These are phyloP conservation scores for Hyles lineata DNA, from an alignment of 2,888 invertebrate species.

Conservation along the genomic window DNA sequence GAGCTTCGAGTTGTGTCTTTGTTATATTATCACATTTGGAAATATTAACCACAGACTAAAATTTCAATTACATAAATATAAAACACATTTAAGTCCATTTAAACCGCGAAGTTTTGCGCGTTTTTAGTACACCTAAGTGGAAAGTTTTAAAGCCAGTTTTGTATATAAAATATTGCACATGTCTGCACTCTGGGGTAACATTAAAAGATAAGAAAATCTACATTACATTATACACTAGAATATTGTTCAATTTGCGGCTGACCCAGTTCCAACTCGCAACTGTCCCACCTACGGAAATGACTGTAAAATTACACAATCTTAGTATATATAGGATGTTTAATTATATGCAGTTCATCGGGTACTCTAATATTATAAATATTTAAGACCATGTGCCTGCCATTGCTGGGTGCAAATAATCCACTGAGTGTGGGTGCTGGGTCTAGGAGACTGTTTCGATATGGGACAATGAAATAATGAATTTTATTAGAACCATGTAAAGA, in stretches of 20 bases:
- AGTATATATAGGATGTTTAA: not conserved
- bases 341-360: not conserved
- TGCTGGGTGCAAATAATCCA: too few species aligned
- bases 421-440: too few species aligned
- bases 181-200: slow-evolving; percentile 1
- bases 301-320: not conserved
- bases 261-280: not conserved
- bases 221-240: slow-evolving; percentile 3
- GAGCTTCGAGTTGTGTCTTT: too few species aligned
- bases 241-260: slow-evolving; percentile 6
- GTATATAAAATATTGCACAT: not conserved
- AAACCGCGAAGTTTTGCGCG: not conserved
- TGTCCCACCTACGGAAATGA: slow-evolving; percentile 3
- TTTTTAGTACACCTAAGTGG: not conserved
- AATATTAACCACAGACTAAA: not conserved
- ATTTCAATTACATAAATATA: not conserved
- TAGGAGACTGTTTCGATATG: too few species aligned
- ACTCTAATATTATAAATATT: too few species aligned
- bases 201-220: slow-evolving; percentile 6
- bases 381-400: too few species aligned
- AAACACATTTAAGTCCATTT: not conserved
- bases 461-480: too few species aligned
- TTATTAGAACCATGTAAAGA: too few species aligned
- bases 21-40: not conserved
- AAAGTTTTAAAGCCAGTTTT: slow-evolving; percentile 6